Base-by-base conservation (phyloP, 2,797 vertebrate genomes). In the Etheostoma nigrum region DNA sequence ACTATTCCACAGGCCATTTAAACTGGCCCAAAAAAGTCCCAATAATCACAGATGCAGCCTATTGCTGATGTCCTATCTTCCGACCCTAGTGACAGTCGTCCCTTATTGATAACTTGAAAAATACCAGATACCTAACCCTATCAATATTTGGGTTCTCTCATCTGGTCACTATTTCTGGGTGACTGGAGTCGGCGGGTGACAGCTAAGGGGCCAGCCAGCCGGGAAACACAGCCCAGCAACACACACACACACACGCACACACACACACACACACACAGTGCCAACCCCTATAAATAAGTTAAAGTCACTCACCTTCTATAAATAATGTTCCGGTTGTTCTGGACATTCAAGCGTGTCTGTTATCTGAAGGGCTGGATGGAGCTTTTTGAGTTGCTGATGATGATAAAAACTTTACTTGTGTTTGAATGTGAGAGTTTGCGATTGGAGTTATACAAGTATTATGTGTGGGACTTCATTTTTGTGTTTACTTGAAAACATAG, bases 211-310 rank as follows among this genome's bases (percentile, higher is more conserved):
- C 68, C 80, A 86, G 73, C 54, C 83, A 87, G 71, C 62, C n/a
- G n/a, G 79, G 71, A 86, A 81, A 76, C 81, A 67, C 79, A 85
- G 58, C 76, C 49, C 64, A 72, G 72, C 78, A 40, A 30, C 49
- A 48, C 36, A 27, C 42, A 47, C 23, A 15, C 33, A 44, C 30
- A 44, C 21, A 23, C 58, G 51, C 58, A 54, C 47, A 65, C 64
- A 68, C 40, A 25, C n/a, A 72, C 66, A 73, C 70, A 71, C 72
- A 69, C 68, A 67, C 53, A 18, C 67, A 33, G 48, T 27, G 67
- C 73, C 79, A 75, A 76, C 74, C 80, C 68, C 81, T 91, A 93
- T 90, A 89, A 90, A 92, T 93, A 93, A 88, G 76, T 89, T 74
- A 81, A 90, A 89, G 81, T 87, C 81, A 72, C 78, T 78, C 71